Base-by-base conservation (phyloP, 2,113 vertebrate genomes). In the Barnardius zonarius region DNA sequence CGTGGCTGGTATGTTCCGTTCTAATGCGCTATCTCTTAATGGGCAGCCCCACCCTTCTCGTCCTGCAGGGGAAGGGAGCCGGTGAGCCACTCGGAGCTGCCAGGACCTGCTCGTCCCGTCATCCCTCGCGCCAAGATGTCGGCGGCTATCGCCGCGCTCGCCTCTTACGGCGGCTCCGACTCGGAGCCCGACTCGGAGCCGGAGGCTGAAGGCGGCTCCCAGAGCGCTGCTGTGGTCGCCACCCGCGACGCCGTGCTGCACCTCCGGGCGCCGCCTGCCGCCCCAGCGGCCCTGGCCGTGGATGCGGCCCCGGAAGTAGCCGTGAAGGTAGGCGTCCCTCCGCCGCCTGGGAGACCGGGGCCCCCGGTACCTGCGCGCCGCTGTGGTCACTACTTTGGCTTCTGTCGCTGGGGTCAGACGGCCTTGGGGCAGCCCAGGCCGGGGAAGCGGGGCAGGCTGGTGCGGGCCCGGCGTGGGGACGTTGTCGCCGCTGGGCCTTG, bases 91-190 rank as follows among this genome's bases (percentile, higher is more conserved):
- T 14, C 2, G 14, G 13, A 87, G 67, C 95, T 94, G 94, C 74
- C 59, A 95, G 96, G 94, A 97, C 93, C 76, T 25, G 44, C 7
- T 18, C 28, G 13, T 69, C 95, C 82, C 76, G 30, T 63, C 83
- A 59, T 33, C 75, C 84, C 6, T 72, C 43, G 90, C 95, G 95
- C 46, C n/a, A 98, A 98, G 93, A 99, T 99, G 99, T 98, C 99
- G 97, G 98, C 98, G 85, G 97, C 98, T 23, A 97, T 98, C 27
- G 54, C 98, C 54, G 98, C 98, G 81, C 98, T 99, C 89, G 99
- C 98, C 17, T 99, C 99, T 2, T 99, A 99, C 76, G 98, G 98
- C 4, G 98, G 98, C 62, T 99, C 98, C 64, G 99, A 98, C 70
- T 99, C 99, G 1, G 99, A 99, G 33, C 97, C 98, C 3, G 98